Evolutionary conservation across 2,113 vertebrate species (phyloP), one percentile per base, ranked within the genome.

Genomic region (Columbina picui): DNA sequence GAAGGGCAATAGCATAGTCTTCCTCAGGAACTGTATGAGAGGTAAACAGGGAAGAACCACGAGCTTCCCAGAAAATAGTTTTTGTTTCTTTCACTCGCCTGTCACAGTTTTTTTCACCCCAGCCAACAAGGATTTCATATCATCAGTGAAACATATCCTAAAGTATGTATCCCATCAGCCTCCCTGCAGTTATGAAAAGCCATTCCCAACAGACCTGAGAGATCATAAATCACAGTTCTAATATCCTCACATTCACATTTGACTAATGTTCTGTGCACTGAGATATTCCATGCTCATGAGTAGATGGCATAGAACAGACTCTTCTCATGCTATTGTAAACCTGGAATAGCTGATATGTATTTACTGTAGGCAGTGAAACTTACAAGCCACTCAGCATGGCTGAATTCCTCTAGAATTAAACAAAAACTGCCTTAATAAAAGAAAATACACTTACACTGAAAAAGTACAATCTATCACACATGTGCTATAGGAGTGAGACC

Each of bases 401-500:
- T 80, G 20, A 36, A 83, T 60, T 73, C n/a, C n/a, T 83, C 70
- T 30, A 59, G 65, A 89, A 82, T 52, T 77, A 86, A 80, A 74
- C 16, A 14, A 81, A 26, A 71, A 52, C 7, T 71, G 29, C 17
- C 36, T 61, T 67, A 76, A 22, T 41, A 52, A 80, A 77, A 74
- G 4, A 60, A 92, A 90, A 74, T 19, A 53, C 9, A 34, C 10
- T 71, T 69, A 17, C 12, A 12, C 14, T 89, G 38, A 19, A 68
- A 47, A 91, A 55, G 16, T 81, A 27, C 32, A 71, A 32, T 19
- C n/a, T 94, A 57, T 74, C 41, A 80, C 13, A 20, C 36, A 19
- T 26, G 2, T 65, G 22, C 17, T 53, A 18, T 1, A 57, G 49
- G 18, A 57, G 2, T 26, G 38, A 84, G 7, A 77, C 36, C 14